phyloP scores from a whole-genome alignment of 2,888 invertebrate species.

The Eucera pruinosa region DNA sequence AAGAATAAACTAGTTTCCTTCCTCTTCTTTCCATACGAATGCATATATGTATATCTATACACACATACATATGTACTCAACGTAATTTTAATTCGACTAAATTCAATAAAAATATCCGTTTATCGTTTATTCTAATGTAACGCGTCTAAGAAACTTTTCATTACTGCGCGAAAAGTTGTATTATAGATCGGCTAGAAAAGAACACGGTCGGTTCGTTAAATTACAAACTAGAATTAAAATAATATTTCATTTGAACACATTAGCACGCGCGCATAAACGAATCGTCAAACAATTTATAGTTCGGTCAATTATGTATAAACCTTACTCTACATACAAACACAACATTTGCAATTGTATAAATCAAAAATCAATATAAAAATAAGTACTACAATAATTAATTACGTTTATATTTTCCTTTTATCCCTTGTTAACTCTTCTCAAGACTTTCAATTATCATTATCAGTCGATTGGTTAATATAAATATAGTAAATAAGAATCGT shows the following conservation, averaged over 20 bases:
- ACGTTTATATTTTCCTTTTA: not conserved
- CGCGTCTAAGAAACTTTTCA: not conserved
- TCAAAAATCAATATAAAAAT: slow-evolving; percentile 25
- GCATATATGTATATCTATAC: too few species aligned
- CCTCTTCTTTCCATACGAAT: too few species aligned
- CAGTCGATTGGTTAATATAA: slow-evolving; percentile 27
- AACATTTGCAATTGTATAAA: slow-evolving; percentile 26
- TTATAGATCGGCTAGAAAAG: not conserved
- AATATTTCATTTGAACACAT: slow-evolving; percentile 17
- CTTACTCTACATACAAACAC: slow-evolving; percentile 6
- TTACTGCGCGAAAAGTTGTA: not conserved
- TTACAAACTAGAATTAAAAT: slow-evolving; percentile 10
- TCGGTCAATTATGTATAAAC: slow-evolving; percentile 9
- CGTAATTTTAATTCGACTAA: not conserved
- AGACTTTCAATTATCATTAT: slow-evolving; percentile 5
- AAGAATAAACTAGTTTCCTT: slow-evolving; percentile 8
- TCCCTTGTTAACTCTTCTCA: not conserved
- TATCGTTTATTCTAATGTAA: not conserved
- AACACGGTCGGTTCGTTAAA: slow-evolving; percentile 7
- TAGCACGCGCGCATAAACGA: not conserved
- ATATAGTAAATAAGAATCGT: slow-evolving; percentile 26
- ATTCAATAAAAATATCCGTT: slow-evolving; percentile 22
- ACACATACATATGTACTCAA: not conserved
- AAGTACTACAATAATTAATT: slow-evolving; percentile 32
- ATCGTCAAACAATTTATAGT: not conserved